Conservation (phyloP, 2,797 vertebrate species). For the Sphenopsis melanotis region DNA sequence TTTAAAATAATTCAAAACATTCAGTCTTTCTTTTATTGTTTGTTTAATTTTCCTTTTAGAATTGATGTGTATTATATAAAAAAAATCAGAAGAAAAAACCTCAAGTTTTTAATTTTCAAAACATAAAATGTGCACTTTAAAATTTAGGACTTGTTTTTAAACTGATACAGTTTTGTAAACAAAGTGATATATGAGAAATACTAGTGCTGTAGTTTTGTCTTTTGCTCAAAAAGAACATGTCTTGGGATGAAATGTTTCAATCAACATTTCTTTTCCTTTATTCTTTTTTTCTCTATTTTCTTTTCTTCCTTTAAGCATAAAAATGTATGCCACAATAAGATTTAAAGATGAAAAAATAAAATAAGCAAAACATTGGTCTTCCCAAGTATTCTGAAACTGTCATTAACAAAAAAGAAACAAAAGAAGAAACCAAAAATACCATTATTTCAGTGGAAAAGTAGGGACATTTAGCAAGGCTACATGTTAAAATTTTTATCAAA, state of each 20-base stretch:
- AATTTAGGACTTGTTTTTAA: not conserved
- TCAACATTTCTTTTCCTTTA: not conserved
- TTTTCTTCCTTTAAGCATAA: not conserved
- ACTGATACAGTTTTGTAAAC: not conserved
- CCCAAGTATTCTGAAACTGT: not conserved
- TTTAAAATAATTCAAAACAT: not conserved
- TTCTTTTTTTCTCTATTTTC: not conserved
- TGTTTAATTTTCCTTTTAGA: not conserved
- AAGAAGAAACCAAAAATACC: not conserved
- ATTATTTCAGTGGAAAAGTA: not conserved
- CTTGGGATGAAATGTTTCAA: not conserved
- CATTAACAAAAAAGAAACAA: not conserved
- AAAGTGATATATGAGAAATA: not conserved
- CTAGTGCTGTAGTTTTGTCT: not conserved
- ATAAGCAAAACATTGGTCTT: not conserved
- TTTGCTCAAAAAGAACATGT: not conserved
- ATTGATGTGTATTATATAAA: not conserved
- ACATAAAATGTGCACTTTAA: not conserved
- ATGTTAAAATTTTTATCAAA: not conserved
- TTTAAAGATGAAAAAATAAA: not conserved
- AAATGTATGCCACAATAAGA: not conserved
- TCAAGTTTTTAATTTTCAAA: not conserved
- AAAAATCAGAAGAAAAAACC: not conserved
- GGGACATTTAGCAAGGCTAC: not conserved
- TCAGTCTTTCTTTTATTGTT: not conserved